Conservation (phyloP, 2,888 invertebrate species). For the Arrhopalites spinosus region DNA sequence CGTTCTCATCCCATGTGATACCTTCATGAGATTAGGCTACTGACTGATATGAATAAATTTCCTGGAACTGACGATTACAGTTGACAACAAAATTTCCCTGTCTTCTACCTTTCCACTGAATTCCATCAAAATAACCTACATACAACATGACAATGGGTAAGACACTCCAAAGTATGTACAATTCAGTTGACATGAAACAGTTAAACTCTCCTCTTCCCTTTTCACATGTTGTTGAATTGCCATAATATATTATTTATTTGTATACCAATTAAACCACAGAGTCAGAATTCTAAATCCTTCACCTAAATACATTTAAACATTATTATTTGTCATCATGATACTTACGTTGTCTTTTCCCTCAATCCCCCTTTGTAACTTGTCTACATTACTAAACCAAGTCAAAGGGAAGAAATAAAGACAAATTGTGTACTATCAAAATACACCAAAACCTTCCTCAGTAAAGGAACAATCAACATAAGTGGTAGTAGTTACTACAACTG, state of each 20-base stretch:
- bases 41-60: not conserved
- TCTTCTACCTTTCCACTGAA: not conserved
- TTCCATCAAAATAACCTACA: slow-evolving; percentile 8
- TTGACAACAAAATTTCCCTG: not conserved
- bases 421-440: too few relatives aligned
- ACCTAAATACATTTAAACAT: slow-evolving; percentile 29
- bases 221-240: not conserved
- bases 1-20: too few relatives aligned
- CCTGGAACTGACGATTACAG: not conserved
- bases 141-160: too few relatives aligned
- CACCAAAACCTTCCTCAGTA: too few relatives aligned
- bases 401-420: not conserved
- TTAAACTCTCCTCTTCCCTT: too few relatives aligned
- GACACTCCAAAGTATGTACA: too few relatives aligned
- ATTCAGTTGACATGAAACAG: too few relatives aligned
- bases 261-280: too few relatives aligned
- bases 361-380: not conserved
- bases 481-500: too few relatives aligned
- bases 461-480: too few relatives aligned
- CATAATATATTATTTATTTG: too few relatives aligned
- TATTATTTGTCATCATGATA: not conserved
- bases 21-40: not conserved
- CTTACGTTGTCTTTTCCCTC: not conserved
- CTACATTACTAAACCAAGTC: too few relatives aligned
- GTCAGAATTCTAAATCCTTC: slow-evolving; percentile 16